Base-by-base conservation (phyloP, 2,888 invertebrate genomes). In the Cheilosia vernalis region DNA sequence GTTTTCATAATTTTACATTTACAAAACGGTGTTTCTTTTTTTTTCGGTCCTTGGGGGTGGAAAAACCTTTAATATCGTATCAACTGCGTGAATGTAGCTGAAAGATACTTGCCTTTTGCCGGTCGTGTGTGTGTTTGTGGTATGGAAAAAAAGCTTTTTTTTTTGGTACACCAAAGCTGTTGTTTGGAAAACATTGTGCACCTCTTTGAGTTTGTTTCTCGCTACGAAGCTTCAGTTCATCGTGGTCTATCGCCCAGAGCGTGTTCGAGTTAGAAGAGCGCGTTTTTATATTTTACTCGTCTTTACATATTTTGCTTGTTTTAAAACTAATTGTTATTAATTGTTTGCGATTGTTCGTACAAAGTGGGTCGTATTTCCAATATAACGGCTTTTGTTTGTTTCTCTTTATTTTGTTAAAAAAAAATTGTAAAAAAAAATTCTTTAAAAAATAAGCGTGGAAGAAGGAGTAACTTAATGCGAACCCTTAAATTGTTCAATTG, bases 101-200 rank as follows among this genome's bases (percentile, higher is more conserved):
- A 53, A 63, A 17, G 44, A 49, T 56, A 72, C 40, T 44, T 47
- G 21, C 42, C 64, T 1, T 1, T 30, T 30, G 51, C 47, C 49
- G 42, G 56, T 64, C 10, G 63, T 55, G 30, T 40, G 13, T 44
- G 56, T 7, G 63, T 56, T 21, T 47, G 24, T 44, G 56, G 47
- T 63, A 74, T 49, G 47, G 30, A 60, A 79, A 79, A 79, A 80
- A 70, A 37, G 37, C 37, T 47, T 66, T 77, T 72, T 77, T 72
- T 78, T 79, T 80, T 60, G 51, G 60, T 76, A 80, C 81, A 85
- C 63, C 33, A 85, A 85, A 85, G 85, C 85, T 81, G 61, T 72
- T 61, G 19, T 72, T 47, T 76, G 60, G 58, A 81, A 77, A 67
- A 67, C 70, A 74, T 44, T 13, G 66, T 49, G 53, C 40, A 67